Conservation (phyloP, 2,113 vertebrate genomes). For the Nibea coibor region DNA sequence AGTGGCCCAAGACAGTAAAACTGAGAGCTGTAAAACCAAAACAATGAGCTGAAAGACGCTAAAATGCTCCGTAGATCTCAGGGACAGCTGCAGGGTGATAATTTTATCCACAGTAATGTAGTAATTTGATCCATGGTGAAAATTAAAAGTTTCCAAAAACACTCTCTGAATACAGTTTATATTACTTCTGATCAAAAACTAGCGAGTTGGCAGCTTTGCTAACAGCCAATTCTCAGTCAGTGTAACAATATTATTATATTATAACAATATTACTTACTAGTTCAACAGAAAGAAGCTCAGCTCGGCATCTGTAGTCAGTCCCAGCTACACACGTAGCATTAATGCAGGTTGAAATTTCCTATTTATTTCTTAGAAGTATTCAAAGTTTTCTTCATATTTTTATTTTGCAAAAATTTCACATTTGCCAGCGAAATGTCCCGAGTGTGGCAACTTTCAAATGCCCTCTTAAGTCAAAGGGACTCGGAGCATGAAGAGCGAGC, state of each 20-base stretch:
- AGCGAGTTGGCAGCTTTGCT: too few relatives aligned
- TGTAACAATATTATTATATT: too few relatives aligned
- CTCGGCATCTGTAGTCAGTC: too few relatives aligned
- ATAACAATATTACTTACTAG: too few relatives aligned
- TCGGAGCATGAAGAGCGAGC: conserved; percentile 18
- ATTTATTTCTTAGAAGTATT: conserved; percentile 8
- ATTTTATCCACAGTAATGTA: neutral
- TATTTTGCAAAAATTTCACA: neutral
- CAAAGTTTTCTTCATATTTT: neutral
- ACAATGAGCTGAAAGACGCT: neutral
- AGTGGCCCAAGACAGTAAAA: neutral
- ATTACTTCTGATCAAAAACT: too few relatives aligned
- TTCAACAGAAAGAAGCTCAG: too few relatives aligned
- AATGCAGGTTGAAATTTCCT: neutral
- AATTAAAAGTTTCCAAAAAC: neutral
- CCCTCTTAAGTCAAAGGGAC: conserved; percentile 35
- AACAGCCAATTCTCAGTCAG: too few relatives aligned
- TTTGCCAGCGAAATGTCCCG: conserved; percentile 7
- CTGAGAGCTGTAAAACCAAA: neutral
- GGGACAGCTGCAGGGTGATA: neutral
- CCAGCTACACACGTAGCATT: neutral
- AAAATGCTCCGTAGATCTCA: neutral
- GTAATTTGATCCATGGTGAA: neutral
- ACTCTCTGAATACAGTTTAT: too few relatives aligned
- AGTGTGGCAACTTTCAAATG: neutral